Base-by-base conservation (phyloP, 2,888 invertebrate genomes). In the Ceramica pisi region DNA sequence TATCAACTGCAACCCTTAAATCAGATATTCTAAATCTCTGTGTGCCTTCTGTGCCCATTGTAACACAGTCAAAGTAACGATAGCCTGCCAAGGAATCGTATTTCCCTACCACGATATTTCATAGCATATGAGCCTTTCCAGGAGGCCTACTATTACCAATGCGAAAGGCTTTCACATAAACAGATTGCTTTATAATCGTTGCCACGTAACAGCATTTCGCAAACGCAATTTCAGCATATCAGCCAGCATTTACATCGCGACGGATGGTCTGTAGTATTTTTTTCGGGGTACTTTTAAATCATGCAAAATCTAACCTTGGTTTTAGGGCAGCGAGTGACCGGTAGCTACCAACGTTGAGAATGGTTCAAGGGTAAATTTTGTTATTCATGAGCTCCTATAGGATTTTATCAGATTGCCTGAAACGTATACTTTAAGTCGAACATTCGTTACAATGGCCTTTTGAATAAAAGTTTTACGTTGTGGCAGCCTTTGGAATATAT, bases 291-390 rank as follows among this genome's bases (percentile, higher is more conserved):
- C 12, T 41, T 63, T 55, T 70, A 75, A 74, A 80, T 78, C 75
- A 67, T 69, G 63, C 63, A 12, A 57, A 66, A 80, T 90, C 86
- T 92, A 85, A 87, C 93, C 92, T 93, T 93, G 88, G 78, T 85
- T 90, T 90, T 89, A 60, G 87, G 88, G 81, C 67, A 84, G 76
- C 74, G 70, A 70, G 80, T 88, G 89, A 87, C 88, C 88, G 82
- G 66, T 72, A 81, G 71, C 78, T 60, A 53, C 67, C 44, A 64
- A 41, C 71, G 62, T 73, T 77, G 74, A 86, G 90, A 88, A 85
- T 88, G 85, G 91, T 93, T 94, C 94, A 95, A 94, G 95, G 95
- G 78, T 84, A 80, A 65, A 90, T 90, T 92, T 92, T 89, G 90
- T 89, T 92, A 94, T 93, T 93, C 93, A 92, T 90, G 91, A 90